Evolutionary conservation across 1,140 invertebrate species (phyloP).

Genomic region (Parapsyche elsis): DNA sequence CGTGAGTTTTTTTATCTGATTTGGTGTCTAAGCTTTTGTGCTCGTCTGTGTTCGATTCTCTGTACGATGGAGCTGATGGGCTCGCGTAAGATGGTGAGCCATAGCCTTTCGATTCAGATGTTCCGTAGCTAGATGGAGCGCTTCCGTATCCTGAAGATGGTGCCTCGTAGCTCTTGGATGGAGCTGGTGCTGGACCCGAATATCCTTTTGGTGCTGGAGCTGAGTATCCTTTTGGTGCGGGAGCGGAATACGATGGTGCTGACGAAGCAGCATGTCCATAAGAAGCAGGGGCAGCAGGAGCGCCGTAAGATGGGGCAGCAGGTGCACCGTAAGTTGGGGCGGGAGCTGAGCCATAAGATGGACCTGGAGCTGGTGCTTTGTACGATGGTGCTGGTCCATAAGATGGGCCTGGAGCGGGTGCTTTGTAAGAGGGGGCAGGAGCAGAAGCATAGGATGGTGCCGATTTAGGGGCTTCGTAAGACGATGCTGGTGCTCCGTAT

Average conservation of each 20-base stretch:
- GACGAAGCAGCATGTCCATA: neutral
- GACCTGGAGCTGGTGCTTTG: slow-evolving; percentile 4
- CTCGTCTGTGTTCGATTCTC: neutral
- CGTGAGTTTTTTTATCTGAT: neutral
- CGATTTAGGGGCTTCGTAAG: neutral
- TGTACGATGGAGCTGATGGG: slow-evolving; percentile 18
- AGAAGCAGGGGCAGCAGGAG: neutral
- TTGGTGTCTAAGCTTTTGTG: neutral
- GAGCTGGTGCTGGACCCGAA: neutral
- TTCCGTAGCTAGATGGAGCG: neutral
- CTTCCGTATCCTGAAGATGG: neutral
- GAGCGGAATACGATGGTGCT: neutral
- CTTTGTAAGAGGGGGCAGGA: neutral
- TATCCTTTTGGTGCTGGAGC: neutral
- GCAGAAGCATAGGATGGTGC: neutral
- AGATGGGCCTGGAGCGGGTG: neutral
- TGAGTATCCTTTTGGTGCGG: neutral
- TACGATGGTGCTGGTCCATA: neutral
- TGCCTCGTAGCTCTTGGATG: neutral
- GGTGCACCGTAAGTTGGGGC: slow-evolving; percentile 24
- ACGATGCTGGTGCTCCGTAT: neutral
- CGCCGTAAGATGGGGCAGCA: neutral
- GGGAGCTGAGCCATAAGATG: neutral
- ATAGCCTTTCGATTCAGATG: neutral
- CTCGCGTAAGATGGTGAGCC: neutral